Evolutionary conservation across 2,113 vertebrate genomes (phyloP).

Genomic region (Dolichallabes microphthalmus): DNA sequence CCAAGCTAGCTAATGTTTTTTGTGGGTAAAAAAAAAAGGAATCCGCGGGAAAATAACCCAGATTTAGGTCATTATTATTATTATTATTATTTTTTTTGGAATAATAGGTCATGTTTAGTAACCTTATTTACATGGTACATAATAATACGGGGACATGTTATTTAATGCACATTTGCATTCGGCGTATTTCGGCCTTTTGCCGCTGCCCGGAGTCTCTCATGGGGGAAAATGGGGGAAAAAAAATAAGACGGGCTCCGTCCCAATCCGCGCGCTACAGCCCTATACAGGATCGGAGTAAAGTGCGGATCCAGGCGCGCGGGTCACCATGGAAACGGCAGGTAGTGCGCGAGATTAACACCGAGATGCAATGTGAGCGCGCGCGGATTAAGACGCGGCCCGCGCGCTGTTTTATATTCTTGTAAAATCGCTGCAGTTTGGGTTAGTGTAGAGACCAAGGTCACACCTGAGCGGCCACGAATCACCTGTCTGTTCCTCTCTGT

Average conservation of each 20-base stretch:
- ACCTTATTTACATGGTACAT: neutral
- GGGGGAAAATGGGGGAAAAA: neutral
- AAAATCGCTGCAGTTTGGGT: neutral
- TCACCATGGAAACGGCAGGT: slow-evolving; percentile 15
- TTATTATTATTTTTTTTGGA: too few relatives aligned
- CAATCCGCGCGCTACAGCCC: neutral
- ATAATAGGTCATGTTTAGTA: neutral
- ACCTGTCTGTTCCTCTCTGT: neutral
- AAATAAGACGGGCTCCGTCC: neutral
- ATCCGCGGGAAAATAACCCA: slow-evolving; percentile 1
- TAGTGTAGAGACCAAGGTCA: slow-evolving; percentile 34
- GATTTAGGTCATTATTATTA: neutral
- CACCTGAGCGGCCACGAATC: neutral
- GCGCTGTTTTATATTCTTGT: slow-evolving; percentile 59
- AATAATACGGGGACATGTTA: too few relatives aligned
- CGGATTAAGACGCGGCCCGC: slow-evolving; percentile 5
- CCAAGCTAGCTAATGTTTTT: slow-evolving; percentile 38
- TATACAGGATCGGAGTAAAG: neutral
- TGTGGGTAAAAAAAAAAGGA: neutral
- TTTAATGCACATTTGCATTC: neutral
- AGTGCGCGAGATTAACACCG: neutral
- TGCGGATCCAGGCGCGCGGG: neutral
- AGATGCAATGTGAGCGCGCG: neutral
- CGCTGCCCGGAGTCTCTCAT: neutral
- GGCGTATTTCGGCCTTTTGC: slow-evolving; percentile 19